phyloP scores from a whole-genome alignment of 92 coral and sea anemone genomes.

The Isaurus tuberculatus region DNA sequence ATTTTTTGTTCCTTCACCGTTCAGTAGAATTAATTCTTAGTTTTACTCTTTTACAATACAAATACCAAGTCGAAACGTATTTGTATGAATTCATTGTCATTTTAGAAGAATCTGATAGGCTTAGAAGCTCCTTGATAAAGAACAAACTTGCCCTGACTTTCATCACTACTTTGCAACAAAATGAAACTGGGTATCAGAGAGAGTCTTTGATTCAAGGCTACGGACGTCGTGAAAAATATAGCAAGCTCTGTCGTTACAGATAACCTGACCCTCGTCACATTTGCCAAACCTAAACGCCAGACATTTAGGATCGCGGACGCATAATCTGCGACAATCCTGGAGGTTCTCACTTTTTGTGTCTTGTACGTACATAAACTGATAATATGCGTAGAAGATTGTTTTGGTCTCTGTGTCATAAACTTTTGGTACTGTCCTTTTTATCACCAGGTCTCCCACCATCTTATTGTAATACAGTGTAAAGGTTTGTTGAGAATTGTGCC shows the following conservation, averaged over 20 bases:
- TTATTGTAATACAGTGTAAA: neutral
- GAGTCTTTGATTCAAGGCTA: neutral
- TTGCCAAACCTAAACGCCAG: neutral
- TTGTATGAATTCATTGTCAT: too few relatives aligned
- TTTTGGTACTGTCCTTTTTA: neutral
- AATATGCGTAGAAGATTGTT: neutral
- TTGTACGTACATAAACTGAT: neutral
- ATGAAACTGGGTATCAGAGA: neutral
- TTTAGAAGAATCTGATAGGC: too few relatives aligned
- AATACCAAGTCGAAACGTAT: too few relatives aligned
- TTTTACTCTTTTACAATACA: too few relatives aligned
- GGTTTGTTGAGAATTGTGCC: neutral
- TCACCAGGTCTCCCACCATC: neutral
- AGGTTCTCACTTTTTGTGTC: neutral
- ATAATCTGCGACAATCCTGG: neutral
- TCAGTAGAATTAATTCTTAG: too few relatives aligned
- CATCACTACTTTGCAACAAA: conserved; percentile 23
- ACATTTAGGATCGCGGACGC: conserved; percentile 14
- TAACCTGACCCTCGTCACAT: neutral
- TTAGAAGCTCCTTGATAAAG: neutral
- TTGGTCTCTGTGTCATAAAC: neutral
- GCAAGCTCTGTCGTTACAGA: neutral
- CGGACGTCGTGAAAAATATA: conserved; percentile 3
- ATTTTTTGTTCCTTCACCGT: too few relatives aligned
- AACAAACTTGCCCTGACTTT: conserved; percentile 13